phyloP scores from a whole-genome alignment of 1,140 invertebrate species.

The Heliconius nattereri region DNA sequence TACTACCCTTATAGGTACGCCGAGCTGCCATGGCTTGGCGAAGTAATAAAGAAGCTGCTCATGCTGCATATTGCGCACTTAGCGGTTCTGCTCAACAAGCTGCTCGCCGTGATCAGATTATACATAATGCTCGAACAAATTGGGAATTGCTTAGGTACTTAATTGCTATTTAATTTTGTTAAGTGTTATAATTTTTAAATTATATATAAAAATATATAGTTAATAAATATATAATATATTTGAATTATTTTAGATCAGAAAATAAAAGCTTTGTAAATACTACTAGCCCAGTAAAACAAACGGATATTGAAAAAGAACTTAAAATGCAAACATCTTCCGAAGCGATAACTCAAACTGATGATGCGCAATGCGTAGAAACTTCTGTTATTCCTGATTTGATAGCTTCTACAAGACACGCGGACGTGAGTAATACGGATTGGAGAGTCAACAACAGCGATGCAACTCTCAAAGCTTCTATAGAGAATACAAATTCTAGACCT shows the following conservation, averaged over 20 bases:
- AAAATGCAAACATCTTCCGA: constrained; percentile 45
- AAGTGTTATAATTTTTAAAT: neutral
- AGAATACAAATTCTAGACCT: constrained; percentile 43
- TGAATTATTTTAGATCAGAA: constrained; percentile 77
- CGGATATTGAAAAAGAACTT: constrained; percentile 66
- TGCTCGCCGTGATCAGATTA: constrained; percentile 87
- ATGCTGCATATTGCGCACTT: constrained; percentile 84
- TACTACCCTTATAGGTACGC: constrained; percentile 82
- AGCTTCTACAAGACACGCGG: constrained; percentile 52
- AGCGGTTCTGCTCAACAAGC: constrained; percentile 85
- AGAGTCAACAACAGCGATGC: constrained; percentile 57
- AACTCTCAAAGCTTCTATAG: constrained; percentile 45
- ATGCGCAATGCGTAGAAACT: constrained; percentile 52
- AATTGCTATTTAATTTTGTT: neutral
- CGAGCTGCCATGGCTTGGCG: constrained; percentile 88
- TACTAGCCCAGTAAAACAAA: constrained; percentile 52
- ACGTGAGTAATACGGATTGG: constrained; percentile 54
- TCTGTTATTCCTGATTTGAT: constrained; percentile 56
- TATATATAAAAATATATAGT: neutral
- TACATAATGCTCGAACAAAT: constrained; percentile 90
- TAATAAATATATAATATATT: neutral
- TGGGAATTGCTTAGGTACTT: constrained; percentile 90
- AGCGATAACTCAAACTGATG: constrained; percentile 48
- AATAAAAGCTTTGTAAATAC: constrained; percentile 78
- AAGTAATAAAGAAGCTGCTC: constrained; percentile 87